Conservation (phyloP, 2,113 vertebrate species). For the Trichechus manatus region DNA sequence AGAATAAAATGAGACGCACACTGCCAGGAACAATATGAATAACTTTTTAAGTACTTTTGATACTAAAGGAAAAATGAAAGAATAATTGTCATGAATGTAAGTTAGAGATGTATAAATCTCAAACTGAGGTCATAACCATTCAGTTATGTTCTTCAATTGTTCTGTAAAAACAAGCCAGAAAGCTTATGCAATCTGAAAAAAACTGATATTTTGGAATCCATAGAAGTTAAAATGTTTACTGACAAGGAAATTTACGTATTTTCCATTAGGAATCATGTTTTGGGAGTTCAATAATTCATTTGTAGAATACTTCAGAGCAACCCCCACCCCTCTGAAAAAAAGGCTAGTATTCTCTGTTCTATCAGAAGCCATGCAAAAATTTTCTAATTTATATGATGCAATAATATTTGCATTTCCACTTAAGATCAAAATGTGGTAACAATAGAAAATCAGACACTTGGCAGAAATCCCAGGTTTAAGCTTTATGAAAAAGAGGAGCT, state of each 20-base stretch:
- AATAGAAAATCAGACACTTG: slow-evolving; percentile 83
- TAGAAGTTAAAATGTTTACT: neutral
- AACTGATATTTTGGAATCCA: neutral
- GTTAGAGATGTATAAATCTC: slow-evolving; percentile 42
- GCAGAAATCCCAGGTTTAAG: slow-evolving; percentile 77
- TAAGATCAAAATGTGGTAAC: slow-evolving; percentile 85
- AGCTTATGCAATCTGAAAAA: slow-evolving; percentile 27
- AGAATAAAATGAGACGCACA: slow-evolving; percentile 46
- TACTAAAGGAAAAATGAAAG: slow-evolving; percentile 33
- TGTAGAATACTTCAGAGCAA: slow-evolving; percentile 24
- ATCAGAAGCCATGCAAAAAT: slow-evolving; percentile 69
- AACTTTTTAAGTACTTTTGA: slow-evolving; percentile 1
- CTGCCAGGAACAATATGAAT: neutral
- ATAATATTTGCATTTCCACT: slow-evolving; percentile 83
- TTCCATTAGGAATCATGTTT: slow-evolving; percentile 28
- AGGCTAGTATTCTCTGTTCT: slow-evolving; percentile 73
- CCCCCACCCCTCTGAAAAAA: neutral
- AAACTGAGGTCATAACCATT: slow-evolving; percentile 34
- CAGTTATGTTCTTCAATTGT: neutral
- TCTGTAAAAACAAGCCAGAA: slow-evolving; percentile 13
- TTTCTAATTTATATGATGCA: slow-evolving; percentile 80
- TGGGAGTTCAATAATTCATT: neutral
- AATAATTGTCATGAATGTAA: slow-evolving; percentile 26
- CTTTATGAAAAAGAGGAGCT: slow-evolving; percentile 75
- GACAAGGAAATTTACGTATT: slow-evolving; percentile 54